A percentile compares a stretch with the other conserved stretches of the same genome.
Conservation (phyloP, 1,140 invertebrate genomes). For the Temnothorax longispinosus region DNA sequence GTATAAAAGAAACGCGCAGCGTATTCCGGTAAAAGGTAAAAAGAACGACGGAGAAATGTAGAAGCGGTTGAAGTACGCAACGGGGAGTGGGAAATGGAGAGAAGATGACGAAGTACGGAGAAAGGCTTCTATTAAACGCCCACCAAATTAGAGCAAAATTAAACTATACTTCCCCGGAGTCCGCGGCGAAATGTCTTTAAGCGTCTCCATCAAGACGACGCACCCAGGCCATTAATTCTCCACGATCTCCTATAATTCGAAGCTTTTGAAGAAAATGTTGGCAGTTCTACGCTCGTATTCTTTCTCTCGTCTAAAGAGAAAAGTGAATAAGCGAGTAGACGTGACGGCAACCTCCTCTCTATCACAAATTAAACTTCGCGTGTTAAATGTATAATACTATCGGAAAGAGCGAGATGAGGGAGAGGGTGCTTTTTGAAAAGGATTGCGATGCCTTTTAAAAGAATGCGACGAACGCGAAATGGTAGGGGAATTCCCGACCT, state of each 20-base stretch:
- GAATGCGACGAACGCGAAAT: background rate
- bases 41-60: background rate
- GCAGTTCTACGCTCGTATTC: conserved; percentile 25
- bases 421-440: conserved; percentile 1
- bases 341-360: background rate
- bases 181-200: conserved; percentile 39
- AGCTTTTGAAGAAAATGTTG: conserved; percentile 47
- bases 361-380: conserved; percentile 16
- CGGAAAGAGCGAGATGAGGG: background rate
- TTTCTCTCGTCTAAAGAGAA: background rate
- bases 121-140: conserved; percentile 45
- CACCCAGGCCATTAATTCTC: conserved; percentile 39
- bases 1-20: background rate
- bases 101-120: conserved; percentile 22
- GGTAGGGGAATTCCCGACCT: background rate
- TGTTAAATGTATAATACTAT: conserved; percentile 34
- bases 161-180: conserved; percentile 43
- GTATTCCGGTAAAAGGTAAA: background rate
- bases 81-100: background rate
- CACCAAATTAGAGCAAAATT: conserved; percentile 59
- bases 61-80: background rate
- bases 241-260: conserved; percentile 34
- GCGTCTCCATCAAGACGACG: conserved; percentile 21
- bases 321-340: background rate
- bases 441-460: background rate